Evolutionary conservation across 1,140 invertebrate species (phyloP).

Genomic region (Oryctes rhinoceros): DNA sequence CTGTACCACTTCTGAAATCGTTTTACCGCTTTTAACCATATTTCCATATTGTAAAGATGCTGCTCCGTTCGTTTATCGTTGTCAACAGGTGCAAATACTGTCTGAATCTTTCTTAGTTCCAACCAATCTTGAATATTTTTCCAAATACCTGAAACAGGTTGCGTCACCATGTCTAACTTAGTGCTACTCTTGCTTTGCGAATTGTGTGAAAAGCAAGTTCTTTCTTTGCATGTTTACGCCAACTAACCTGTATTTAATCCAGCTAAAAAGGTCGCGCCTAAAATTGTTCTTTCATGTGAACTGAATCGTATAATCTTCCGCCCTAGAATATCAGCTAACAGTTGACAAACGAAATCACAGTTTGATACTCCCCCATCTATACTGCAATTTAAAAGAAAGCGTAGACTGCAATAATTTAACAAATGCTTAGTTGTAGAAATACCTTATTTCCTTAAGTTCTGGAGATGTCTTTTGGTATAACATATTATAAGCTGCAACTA

Average conservation of each 20-base stretch:
- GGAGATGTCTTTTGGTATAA: slow-evolving; percentile 60
- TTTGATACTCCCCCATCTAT: slow-evolving; percentile 92
- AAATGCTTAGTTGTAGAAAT: slow-evolving; percentile 46
- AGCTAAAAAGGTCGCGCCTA: slow-evolving; percentile 83
- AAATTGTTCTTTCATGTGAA: slow-evolving; percentile 76
- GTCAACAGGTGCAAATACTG: slow-evolving; percentile 67
- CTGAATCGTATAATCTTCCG: slow-evolving; percentile 75
- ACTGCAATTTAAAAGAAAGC: slow-evolving; percentile 64
- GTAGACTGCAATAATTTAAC: slow-evolving; percentile 2
- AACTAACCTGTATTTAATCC: slow-evolving; percentile 1
- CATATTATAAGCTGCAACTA: slow-evolving; percentile 78
- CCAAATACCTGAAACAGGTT: slow-evolving; percentile 74
- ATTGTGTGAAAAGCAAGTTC: too few relatives aligned
- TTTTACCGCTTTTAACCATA: slow-evolving; percentile 50
- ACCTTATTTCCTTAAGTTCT: slow-evolving; percentile 68
- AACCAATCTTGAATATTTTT: slow-evolving; percentile 72
- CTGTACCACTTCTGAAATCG: slow-evolving; percentile 46
- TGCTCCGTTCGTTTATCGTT: slow-evolving; percentile 39
- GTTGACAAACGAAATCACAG: slow-evolving; percentile 90
- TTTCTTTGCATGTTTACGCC: background rate
- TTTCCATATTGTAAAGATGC: slow-evolving; percentile 42
- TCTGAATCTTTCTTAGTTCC: slow-evolving; percentile 67
- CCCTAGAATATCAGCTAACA: slow-evolving; percentile 82
- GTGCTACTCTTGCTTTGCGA: too few relatives aligned
- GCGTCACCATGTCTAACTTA: too few relatives aligned